These are phyloP conservation scores for Cheirogaleus medius DNA, from an alignment of 2,113 vertebrate species.

Conservation along the genomic window DNA sequence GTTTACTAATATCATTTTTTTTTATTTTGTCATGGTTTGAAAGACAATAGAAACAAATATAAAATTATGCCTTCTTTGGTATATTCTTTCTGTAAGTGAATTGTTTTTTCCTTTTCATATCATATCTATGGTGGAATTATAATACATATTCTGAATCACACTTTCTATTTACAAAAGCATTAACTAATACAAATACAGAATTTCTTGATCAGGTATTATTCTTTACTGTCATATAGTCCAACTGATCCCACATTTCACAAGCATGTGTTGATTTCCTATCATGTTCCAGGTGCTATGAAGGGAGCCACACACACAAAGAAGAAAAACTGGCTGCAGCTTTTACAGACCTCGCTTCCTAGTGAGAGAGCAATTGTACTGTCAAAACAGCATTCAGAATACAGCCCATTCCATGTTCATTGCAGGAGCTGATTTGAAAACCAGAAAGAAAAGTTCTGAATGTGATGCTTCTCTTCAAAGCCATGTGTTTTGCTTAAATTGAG, in stretches of 20 bases:
- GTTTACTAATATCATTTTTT: not conserved
- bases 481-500: not conserved
- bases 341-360: not conserved
- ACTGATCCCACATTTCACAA: not conserved
- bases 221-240: not conserved
- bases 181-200: not conserved
- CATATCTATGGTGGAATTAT: not conserved
- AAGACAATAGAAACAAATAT: not conserved
- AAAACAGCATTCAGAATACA: not conserved
- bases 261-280: not conserved
- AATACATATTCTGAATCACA: not conserved
- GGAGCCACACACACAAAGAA: not conserved
- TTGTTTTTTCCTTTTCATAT: not conserved
- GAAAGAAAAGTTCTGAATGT: not conserved
- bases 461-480: not conserved
- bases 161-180: not conserved
- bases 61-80: not conserved
- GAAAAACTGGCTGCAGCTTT: not conserved
- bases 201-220: not conserved
- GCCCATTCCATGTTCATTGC: not conserved
- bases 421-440: not conserved
- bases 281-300: not conserved
- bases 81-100: not conserved
- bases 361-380: not conserved
- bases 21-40: not conserved